Percentiles rank a stretch among this genome's conserved stretches.
phyloP scores from a whole-genome alignment of 2,888 invertebrate genomes.

The Linyphia triangularis region DNA sequence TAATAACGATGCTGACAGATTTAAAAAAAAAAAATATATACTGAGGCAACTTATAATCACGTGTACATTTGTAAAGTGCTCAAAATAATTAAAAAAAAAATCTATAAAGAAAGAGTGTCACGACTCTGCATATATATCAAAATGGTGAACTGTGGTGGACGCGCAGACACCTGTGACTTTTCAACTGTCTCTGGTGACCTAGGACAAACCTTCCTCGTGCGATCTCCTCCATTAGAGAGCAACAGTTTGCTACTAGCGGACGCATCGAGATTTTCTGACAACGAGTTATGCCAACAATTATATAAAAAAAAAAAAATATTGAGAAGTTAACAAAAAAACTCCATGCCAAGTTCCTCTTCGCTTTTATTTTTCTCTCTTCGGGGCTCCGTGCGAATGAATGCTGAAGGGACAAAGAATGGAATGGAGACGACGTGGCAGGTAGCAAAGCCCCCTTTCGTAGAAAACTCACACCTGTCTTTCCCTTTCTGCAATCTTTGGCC shows the following conservation, averaged over 20 bases:
- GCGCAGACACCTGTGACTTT: conserved; percentile 42
- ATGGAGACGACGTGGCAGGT: conserved; percentile 69
- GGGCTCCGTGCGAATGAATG: conserved; percentile 47
- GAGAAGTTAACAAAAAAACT: conserved; percentile 49
- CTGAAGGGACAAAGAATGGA: conserved; percentile 64
- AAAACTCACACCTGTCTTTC: not conserved
- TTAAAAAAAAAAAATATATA: conserved; percentile 19
- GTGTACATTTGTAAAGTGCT: conserved; percentile 76
- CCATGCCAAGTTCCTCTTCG: conserved; percentile 74
- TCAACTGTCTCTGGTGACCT: conserved; percentile 30
- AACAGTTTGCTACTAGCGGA: conserved; percentile 21
- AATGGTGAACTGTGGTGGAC: conserved; percentile 60
- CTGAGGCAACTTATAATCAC: conserved; percentile 52
- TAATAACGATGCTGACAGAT: conserved; percentile 18
- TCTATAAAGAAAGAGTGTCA: not conserved
- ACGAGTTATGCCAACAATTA: conserved; percentile 62
- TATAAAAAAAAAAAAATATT: conserved; percentile 16
- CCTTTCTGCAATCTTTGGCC: not conserved
- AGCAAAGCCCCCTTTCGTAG: not conserved
- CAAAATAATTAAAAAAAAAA: conserved; percentile 55
- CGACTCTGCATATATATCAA: conserved; percentile 61
- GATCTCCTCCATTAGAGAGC: conserved; percentile 46
- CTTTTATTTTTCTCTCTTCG: conserved; percentile 50
- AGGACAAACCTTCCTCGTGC: conserved; percentile 61
- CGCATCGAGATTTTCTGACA: conserved; percentile 72